phyloP scores from a whole-genome alignment of 2,888 invertebrate species.

The Gisinianus flammeolus region DNA sequence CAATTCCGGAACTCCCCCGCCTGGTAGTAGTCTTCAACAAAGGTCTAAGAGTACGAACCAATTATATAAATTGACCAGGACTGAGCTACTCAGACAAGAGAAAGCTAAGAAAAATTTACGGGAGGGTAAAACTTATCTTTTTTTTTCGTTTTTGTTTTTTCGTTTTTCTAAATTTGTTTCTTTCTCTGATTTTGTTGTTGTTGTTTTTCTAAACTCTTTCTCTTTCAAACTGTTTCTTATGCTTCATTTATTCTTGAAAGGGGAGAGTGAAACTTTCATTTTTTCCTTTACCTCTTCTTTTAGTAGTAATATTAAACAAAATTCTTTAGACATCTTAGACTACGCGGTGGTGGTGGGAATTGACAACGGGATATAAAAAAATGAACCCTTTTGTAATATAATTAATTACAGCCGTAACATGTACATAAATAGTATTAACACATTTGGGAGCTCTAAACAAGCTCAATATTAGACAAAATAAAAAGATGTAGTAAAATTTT shows the following conservation, averaged over 20 bases:
- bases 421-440: too few species aligned
- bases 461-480: too few species aligned
- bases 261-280: too few species aligned
- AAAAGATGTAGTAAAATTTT: too few species aligned
- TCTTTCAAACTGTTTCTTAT: neutral
- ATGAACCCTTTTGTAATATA: too few species aligned
- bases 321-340: too few species aligned
- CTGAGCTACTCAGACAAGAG: conserved; percentile 57
- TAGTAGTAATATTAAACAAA: too few species aligned
- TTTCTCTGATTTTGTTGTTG: neutral
- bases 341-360: too few species aligned
- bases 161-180: conserved; percentile 4
- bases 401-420: too few species aligned
- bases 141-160: conserved; percentile 1
- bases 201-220: neutral
- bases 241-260: neutral
- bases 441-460: too few species aligned
- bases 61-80: conserved; percentile 56
- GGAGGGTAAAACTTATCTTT: conserved; percentile 36
- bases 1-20: conserved; percentile 45
- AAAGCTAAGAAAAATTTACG: conserved; percentile 53
- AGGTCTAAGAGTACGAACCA: conserved; percentile 57
- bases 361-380: too few species aligned
- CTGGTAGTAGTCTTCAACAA: conserved; percentile 31
- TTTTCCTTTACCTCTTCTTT: too few species aligned